Evolutionary conservation across 1,140 invertebrate species (phyloP), one percentile per base, ranked within the genome.

Genomic region (Teleogryllus occipitalis): DNA sequence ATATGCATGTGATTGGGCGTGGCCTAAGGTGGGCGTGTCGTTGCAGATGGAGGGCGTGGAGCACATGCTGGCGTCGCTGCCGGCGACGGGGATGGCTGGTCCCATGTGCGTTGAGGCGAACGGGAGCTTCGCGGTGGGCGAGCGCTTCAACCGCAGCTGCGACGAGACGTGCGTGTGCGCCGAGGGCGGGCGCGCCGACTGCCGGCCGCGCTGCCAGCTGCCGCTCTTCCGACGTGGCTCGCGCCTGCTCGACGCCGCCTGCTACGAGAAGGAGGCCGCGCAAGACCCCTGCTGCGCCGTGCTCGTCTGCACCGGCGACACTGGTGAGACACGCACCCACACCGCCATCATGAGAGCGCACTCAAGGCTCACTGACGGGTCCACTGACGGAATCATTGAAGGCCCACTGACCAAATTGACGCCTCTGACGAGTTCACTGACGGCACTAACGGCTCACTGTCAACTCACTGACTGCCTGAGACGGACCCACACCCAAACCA

Each of bases 281-380:
- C 91, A 92, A 65, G 93, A 96, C 83, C 91, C 91, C 47, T 97
- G 95, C 84, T 96, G 94, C 83, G 91, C 93, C 7, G 87, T 91
- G 54, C 86, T 93, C 81, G 86, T 89, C 47, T 94, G 93, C 83
- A 85, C 89, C 8, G 83, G 86, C 15, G 88, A 89, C 85, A 87
- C 88, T 76, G 88, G 88, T 89, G 82, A 78, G 46, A 76, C 14
- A 76, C 75, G 12, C 12, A 7, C 22, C 21, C 22, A 22, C 12
- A 3, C 75, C 14, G 12, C 39, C 27, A 39, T 39, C 27, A 5
- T 5, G 27, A 5, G 27, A 39, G 27, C 27, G 27, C 27, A 39
- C 27, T 39, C 1, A 39, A 39, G 27, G 27, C 1, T n/a, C 27
- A 2, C 27, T 39, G 27, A 5, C 27, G 27, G 27, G 27, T 39